Evolutionary conservation across 2,888 invertebrate genomes (phyloP).

Genomic region (Coleophora flavipennella): DNA sequence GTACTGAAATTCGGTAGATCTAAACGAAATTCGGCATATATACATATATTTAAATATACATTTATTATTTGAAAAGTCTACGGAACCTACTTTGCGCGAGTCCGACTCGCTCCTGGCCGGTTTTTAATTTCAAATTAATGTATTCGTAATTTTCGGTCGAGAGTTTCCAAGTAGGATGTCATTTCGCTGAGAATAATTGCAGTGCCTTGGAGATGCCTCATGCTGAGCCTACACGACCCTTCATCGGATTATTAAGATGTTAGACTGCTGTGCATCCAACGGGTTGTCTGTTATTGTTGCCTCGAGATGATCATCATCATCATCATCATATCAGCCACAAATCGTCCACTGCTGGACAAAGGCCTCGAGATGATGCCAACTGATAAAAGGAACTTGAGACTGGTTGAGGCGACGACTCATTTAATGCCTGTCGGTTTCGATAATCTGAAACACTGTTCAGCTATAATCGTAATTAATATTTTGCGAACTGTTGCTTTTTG

Average conservation of each 20-base stretch:
- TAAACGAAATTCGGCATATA: no score
- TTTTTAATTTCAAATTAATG: no score
- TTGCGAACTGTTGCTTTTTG: constrained; percentile 4
- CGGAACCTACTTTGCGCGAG: no score
- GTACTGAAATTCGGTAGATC: no score
- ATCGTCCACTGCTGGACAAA: no score
- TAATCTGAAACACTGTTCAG: constrained; percentile 3
- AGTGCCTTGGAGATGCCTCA: constrained; percentile 48
- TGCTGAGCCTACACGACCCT: constrained; percentile 61
- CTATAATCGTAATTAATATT: constrained; percentile 11
- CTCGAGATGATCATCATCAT: constrained; percentile 50
- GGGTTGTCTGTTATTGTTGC: constrained; percentile 49
- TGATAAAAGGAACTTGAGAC: constrained; percentile 49
- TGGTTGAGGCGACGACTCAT: constrained; percentile 43
- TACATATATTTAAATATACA: no score
- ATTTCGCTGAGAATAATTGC: constrained; percentile 59
- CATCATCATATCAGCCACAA: no score
- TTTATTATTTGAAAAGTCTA: no score
- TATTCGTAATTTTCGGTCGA: constrained; percentile 30
- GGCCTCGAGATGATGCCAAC: constrained; percentile 45
- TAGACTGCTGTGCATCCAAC: constrained; percentile 39
- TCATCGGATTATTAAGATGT: constrained; percentile 64
- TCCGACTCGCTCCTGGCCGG: no score
- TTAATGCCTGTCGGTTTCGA: constrained; percentile 63
- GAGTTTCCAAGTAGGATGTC: constrained; percentile 48